These are phyloP conservation scores for Calonectris borealis DNA, from an alignment of 2,113 vertebrate genomes.

Conservation along the genomic window DNA sequence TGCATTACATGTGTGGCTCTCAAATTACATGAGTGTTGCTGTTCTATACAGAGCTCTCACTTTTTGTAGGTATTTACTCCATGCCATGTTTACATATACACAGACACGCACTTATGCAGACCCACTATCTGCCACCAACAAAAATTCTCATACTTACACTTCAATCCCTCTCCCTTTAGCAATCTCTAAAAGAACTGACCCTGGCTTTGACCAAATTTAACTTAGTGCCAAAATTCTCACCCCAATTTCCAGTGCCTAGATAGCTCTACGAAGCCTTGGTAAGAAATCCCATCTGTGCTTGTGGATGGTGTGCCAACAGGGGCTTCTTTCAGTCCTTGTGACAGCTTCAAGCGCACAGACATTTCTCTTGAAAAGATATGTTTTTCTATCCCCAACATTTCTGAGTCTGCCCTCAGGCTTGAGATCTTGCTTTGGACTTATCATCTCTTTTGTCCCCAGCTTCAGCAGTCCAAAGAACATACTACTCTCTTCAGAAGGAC, in stretches of 20 bases:
- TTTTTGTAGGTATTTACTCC: not conserved
- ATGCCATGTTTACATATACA: not conserved
- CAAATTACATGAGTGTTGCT: not conserved
- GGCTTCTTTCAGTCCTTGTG: not conserved
- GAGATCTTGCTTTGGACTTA: not conserved
- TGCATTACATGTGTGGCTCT: not conserved
- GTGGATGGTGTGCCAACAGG: fast-evolving
- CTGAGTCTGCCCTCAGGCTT: not conserved
- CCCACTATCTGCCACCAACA: not conserved
- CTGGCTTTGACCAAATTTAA: not conserved
- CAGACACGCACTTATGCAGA: fast-evolving
- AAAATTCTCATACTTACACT: not conserved
- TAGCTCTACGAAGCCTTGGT: not conserved
- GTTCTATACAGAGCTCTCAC: not conserved
- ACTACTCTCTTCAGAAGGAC: not conserved
- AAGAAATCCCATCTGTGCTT: not conserved
- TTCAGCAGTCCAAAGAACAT: not conserved
- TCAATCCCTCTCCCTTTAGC: not conserved
- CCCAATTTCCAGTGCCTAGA: not conserved
- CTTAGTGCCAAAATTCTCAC: not conserved
- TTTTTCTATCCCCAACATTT: not conserved
- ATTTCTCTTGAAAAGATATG: not conserved
- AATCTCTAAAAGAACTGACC: not conserved
- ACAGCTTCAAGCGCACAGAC: not conserved
- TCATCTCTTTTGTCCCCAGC: not conserved